These are phyloP conservation scores for Cylindroiulus punctatus DNA, from an alignment of 2,888 invertebrate genomes.

Conservation along the genomic window DNA sequence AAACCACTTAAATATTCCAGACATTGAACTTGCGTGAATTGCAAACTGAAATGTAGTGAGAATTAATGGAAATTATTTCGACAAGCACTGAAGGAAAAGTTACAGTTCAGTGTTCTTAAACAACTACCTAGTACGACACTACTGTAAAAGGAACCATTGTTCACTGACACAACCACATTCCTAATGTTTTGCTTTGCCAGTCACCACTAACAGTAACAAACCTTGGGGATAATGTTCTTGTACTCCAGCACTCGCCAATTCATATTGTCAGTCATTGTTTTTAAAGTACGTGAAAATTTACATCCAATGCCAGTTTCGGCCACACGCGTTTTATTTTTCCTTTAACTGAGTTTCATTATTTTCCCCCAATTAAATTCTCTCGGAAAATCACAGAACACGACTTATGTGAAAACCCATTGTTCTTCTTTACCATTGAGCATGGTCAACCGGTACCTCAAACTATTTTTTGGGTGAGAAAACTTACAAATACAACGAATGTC, in stretches of 20 bases:
- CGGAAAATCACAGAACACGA: neutral
- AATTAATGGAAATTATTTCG: neutral
- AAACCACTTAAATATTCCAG: slow-evolving; percentile 4
- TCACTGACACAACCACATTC: neutral
- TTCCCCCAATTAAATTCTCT: neutral
- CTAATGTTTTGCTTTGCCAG: neutral
- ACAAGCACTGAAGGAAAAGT: neutral
- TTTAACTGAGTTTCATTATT: neutral
- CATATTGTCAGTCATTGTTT: slow-evolving; percentile 12
- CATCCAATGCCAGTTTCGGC: neutral
- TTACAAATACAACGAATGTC: neutral
- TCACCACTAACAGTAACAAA: neutral
- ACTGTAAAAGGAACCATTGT: neutral
- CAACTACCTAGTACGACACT: neutral
- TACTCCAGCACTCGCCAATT: neutral
- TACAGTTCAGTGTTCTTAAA: neutral
- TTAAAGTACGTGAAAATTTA: neutral
- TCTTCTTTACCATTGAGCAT: neutral
- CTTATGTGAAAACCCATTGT: neutral
- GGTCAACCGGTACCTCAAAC: too few relatives aligned
- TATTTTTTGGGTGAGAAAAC: too few relatives aligned
- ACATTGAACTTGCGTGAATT: slow-evolving; percentile 37
- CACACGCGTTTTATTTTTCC: neutral
- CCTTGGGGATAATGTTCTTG: neutral
- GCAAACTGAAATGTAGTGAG: neutral